Evolutionary conservation across 2,888 invertebrate species (phyloP).

Genomic region (Acrocyrtus sp.): DNA sequence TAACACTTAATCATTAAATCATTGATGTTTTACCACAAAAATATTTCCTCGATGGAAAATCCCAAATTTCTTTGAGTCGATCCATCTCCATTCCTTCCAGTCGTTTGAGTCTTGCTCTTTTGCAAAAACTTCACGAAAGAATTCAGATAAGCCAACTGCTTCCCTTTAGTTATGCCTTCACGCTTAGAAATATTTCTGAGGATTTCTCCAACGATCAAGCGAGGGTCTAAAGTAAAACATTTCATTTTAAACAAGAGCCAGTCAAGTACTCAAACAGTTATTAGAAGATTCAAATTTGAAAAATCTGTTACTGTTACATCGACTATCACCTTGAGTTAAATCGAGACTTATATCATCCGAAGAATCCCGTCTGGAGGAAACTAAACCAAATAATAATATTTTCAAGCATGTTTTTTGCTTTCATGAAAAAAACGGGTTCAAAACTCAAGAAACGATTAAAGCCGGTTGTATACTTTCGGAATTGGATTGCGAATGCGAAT

Average conservation of each 20-base stretch:
- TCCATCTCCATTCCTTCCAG: slow-evolving; percentile 14
- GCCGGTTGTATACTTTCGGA: too few relatives aligned
- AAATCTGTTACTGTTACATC: too few relatives aligned
- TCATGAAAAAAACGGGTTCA: not conserved
- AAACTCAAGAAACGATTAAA: too few relatives aligned
- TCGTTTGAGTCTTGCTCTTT: slow-evolving; percentile 37
- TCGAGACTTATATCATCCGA: slow-evolving; percentile 54
- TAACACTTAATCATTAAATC: slow-evolving; percentile 7
- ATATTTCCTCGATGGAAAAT: slow-evolving; percentile 79
- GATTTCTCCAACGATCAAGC: slow-evolving; percentile 72
- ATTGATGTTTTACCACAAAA: slow-evolving; percentile 75
- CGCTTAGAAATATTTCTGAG: slow-evolving; percentile 73
- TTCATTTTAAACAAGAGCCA: slow-evolving; percentile 5
- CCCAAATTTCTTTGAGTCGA: slow-evolving; percentile 38
- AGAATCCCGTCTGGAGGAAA: slow-evolving; percentile 44
- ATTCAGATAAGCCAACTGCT: slow-evolving; percentile 87
- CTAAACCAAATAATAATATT: slow-evolving; percentile 15
- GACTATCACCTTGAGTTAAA: slow-evolving; percentile 50
- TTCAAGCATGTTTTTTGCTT: not conserved
- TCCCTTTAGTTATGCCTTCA: slow-evolving; percentile 77
- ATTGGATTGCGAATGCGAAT: too few relatives aligned
- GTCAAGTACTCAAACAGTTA: slow-evolving; percentile 14
- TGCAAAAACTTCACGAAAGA: slow-evolving; percentile 82
- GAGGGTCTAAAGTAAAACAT: slow-evolving; percentile 68
- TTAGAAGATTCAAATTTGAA: not conserved